These are phyloP conservation scores for Athalia cordata DNA, from an alignment of 2,888 invertebrate genomes.

Conservation along the genomic window DNA sequence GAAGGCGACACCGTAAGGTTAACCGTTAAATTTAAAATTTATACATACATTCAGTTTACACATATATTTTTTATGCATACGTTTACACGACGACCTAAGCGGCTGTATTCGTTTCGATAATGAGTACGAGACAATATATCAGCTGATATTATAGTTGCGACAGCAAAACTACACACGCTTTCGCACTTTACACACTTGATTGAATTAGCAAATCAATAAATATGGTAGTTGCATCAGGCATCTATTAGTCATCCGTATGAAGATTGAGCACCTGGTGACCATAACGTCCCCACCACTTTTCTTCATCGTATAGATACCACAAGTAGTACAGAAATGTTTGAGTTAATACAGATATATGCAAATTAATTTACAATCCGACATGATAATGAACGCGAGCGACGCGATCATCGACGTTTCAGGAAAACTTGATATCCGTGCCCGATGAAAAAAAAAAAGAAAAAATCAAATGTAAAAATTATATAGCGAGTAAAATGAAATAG, in stretches of 20 bases:
- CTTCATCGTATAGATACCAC: background rate
- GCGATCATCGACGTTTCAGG: background rate
- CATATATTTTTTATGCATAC: background rate
- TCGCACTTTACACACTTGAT: slow-evolving; percentile 8
- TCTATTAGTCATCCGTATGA: slow-evolving; percentile 36
- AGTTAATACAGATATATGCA: too few species aligned
- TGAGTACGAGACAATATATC: slow-evolving; percentile 11
- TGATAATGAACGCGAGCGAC: background rate
- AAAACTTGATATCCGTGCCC: background rate
- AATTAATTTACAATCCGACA: background rate
- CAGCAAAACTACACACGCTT: slow-evolving; percentile 18
- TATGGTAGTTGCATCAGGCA: background rate
- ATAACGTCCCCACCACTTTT: background rate
- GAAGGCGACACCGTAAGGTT: background rate
- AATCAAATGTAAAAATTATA: background rate
- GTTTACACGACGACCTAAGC: background rate
- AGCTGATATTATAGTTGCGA: too few species aligned
- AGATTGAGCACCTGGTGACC: slow-evolving; percentile 20
- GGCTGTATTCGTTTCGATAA: too few species aligned
- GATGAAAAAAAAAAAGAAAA: background rate
- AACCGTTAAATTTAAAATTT: slow-evolving; percentile 2
- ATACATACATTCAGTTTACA: background rate
- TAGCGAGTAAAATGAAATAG: too few species aligned
- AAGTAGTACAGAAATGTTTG: too few species aligned
- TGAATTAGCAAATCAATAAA: slow-evolving; percentile 35